phyloP scores from a whole-genome alignment of 2,113 vertebrate species.

The Hippoglossus stenolepis region DNA sequence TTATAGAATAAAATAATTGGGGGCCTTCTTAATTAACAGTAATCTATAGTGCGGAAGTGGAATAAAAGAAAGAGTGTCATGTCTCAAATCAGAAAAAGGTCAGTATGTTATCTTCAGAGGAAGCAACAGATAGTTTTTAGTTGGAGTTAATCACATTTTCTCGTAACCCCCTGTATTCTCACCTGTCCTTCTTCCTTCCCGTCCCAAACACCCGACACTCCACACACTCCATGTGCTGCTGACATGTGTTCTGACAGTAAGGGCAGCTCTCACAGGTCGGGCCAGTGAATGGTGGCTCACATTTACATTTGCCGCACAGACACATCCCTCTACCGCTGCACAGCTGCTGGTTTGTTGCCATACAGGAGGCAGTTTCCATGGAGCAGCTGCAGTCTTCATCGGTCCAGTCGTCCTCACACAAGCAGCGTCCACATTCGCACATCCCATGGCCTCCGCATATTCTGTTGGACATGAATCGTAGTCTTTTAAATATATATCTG shows the following conservation, averaged over 20 bases:
- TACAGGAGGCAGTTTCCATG: conserved; percentile 79
- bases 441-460: conserved; percentile 82
- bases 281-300: conserved; percentile 84
- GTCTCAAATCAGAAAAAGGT: not conserved
- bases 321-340: conserved; percentile 87
- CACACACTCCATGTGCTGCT: conserved; percentile 12
- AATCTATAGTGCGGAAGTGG: not conserved
- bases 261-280: conserved; percentile 88
- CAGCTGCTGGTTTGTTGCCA: conserved; percentile 83
- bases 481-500: not conserved
- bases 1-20: not conserved
- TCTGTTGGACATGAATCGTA: conserved; percentile 22
- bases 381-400: conserved; percentile 87
- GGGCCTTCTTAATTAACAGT: not conserved
- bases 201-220: conserved; percentile 49
- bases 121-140: too few species aligned
- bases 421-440: conserved; percentile 86
- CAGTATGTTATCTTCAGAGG: not conserved
- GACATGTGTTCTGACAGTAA: conserved; percentile 59
- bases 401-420: conserved; percentile 85
- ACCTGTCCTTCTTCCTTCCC: conserved; percentile 61
- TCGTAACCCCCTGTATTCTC: not conserved
- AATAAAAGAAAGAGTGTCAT: not conserved
- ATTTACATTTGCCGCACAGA: conserved; percentile 86
- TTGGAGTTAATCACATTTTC: too few species aligned